Base-by-base conservation (phyloP, 2,797 vertebrate genomes). In the Craterocephalus amniculus region DNA sequence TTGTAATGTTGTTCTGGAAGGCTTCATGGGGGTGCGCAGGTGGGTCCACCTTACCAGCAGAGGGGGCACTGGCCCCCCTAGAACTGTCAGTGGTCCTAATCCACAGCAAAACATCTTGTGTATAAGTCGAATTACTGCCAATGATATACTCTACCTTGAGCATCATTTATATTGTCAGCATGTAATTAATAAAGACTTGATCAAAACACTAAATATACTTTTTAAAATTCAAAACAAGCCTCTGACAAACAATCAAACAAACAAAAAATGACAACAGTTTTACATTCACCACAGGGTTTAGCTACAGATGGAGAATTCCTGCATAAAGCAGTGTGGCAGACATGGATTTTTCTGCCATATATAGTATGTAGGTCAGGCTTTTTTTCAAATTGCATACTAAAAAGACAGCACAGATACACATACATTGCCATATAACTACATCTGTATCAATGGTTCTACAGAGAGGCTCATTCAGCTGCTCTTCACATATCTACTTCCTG, bases 401-500 rank as follows among this genome's bases (percentile, higher is more conserved):
- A 73, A 68, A 74, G 29, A 61, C 58, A 68, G 67, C 26, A 57
- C 34, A 81, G 16, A 38, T 48, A 70, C 13, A 72, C 62, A 63
- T 38, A 67, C 35, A 49, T 11, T 0, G 0, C 31, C 48, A 60
- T 63, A 67, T 13, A 69, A 59, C 34, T 24, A 61, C 76, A 70
- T 31, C 22, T 31, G 64, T 72, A 87, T 80, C 72, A 75, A 72
- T 79, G 80, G 76, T 52, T 26, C 51, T 34, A 61, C 60, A 66
- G 63, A 79, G 51, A 79, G 64, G 51, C 63, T 70, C 67, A 74
- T 84, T 85, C 74, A 74, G 83, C 70, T 83, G 72, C 81, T 76
- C 72, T 80, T 90, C 88, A 88, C 81, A 84, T 82, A 67, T 85
- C 57, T 65, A n/a, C 34, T 84, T 75, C 84, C 81, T 13, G 40